Evolutionary conservation across 2,888 invertebrate species (phyloP), one percentile per base, ranked within the genome.

Genomic region (Syritta pipiens): DNA sequence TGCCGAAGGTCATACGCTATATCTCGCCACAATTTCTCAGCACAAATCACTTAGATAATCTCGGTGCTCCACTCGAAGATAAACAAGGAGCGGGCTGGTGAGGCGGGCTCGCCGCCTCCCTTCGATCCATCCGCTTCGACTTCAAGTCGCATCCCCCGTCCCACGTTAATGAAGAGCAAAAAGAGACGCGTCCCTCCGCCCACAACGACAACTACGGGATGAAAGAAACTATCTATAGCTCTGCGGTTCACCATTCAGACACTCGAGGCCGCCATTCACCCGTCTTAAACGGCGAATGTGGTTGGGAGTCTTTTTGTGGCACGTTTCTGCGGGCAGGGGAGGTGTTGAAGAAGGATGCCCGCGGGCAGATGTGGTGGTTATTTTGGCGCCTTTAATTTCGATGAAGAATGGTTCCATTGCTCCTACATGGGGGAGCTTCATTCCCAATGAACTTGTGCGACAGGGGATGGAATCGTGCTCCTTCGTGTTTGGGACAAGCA

Each of bases 11-110:
- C 63, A 51, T 28, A 19, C 19, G 19, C 12, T 19, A 22, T 32
- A 24, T 60, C 32, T 24, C 22, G 10, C 30, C 37, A 48, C 60
- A 17, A 40, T 37, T 48, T 37, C 14, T 9, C 20, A 42, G 20
- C 62, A 63, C 63, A 51, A 63, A 42, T 49, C 63, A 63, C 51
- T 63, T 28, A 30, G 40, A 49, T 63, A 63, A 62, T 62, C 37
- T 59, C 37, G 24, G 60, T 24, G 19, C 19, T 17, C n/a, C n/a
- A 7, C 14, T 17, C 1, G 12, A 19, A 42, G 63, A 63, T 63
- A 51, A 48, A 48, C 60, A 46, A 48, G 35, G n/a, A 46, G 42
- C 24, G n/a, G 20, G n/a, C n/a, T n/a, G n/a, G n/a, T n/a, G n/a
- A n/a, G n/a, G n/a, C n/a, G n/a, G n/a, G n/a, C n/a, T n/a, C n/a